phyloP scores from a whole-genome alignment of 2,113 vertebrate genomes.

The Spilogale gracilis region DNA sequence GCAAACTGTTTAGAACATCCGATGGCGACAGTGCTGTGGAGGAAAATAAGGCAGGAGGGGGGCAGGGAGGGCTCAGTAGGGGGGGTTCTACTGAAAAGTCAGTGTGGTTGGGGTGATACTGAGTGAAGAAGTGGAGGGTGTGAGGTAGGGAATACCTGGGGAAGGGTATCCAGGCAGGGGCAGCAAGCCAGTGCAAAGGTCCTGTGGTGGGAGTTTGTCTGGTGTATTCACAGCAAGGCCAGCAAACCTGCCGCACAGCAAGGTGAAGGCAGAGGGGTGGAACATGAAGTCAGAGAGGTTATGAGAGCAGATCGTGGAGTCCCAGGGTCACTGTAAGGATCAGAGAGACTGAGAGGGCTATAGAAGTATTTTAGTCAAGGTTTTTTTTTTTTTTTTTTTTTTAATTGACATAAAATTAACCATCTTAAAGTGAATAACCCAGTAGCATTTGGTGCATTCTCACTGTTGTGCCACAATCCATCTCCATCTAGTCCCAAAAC shows the following conservation, averaged over 20 bases:
- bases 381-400: no score
- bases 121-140: neutral
- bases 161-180: neutral
- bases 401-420: neutral
- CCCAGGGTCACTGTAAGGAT: neutral
- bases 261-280: no score
- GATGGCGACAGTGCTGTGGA: rapidly evolving
- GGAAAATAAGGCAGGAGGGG: neutral
- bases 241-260: neutral
- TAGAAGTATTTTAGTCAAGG: neutral
- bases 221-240: neutral
- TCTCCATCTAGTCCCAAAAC: neutral
- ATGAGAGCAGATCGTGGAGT: neutral
- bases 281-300: neutral
- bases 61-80: neutral
- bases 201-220: neutral
- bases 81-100: neutral
- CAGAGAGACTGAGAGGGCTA: neutral
- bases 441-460: neutral
- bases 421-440: neutral
- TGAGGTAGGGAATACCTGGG: neutral
- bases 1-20: no score
- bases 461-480: no score
- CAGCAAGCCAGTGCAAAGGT: neutral
- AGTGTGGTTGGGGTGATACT: neutral